Percentiles rank a stretch among this genome's conserved stretches.
These are phyloP conservation scores for Coracopsis vasa DNA, from an alignment of 2,113 vertebrate species.

Conservation along the genomic window DNA sequence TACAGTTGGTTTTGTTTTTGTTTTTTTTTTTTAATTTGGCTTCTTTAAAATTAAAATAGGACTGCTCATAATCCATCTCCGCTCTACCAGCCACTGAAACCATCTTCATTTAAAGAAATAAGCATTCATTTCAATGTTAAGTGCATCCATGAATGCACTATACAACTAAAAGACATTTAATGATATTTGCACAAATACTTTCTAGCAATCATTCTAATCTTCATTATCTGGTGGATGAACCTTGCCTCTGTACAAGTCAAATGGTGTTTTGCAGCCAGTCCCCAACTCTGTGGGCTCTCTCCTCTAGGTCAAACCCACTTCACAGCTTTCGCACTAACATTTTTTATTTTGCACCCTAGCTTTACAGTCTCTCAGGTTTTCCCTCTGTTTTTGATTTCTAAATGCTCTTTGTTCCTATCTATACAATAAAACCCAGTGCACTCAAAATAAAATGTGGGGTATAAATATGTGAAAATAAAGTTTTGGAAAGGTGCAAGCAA, in stretches of 20 bases:
- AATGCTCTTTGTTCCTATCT: not conserved
- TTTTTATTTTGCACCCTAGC: not conserved
- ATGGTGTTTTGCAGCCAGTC: not conserved
- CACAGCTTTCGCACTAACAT: not conserved
- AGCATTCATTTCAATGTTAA: not conserved
- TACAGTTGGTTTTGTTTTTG: not conserved
- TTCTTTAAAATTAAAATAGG: not conserved
- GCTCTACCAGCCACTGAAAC: not conserved
- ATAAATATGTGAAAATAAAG: not conserved
- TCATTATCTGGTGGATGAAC: not conserved
- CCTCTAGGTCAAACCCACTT: not conserved
- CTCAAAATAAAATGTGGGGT: not conserved
- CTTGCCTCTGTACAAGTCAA: not conserved
- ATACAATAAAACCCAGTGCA: not conserved
- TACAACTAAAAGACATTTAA: not conserved
- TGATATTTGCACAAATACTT: not conserved
- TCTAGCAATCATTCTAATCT: not conserved
- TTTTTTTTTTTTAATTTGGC: fast-evolving
- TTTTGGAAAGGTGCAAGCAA: not conserved
- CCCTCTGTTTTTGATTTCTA: not conserved
- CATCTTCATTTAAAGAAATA: not conserved
- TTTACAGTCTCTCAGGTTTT: not conserved
- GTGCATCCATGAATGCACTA: not conserved
- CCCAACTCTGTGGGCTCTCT: not conserved
- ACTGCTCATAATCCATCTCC: not conserved